phyloP scores from a whole-genome alignment of 2,113 vertebrate genomes.

The Thamnaconus septentrionalis region DNA sequence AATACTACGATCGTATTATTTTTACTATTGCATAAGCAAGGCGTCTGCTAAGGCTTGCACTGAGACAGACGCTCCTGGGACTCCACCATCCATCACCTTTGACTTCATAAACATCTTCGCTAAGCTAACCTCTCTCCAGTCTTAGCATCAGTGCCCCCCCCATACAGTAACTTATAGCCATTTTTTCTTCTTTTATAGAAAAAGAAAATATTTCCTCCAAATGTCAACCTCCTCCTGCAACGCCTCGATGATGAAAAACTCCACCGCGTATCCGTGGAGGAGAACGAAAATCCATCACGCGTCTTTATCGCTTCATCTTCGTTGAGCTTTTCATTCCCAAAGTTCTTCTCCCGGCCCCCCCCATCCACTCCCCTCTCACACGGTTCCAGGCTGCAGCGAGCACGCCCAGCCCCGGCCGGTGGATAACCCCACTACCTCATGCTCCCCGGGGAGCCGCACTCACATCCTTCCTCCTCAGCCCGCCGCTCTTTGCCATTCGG shows the following conservation, averaged over 20 bases:
- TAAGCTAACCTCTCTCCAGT: too few species aligned
- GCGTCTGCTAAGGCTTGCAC: too few species aligned
- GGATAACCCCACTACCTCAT: slow-evolving; percentile 65
- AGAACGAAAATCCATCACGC: background rate
- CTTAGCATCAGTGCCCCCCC: too few species aligned
- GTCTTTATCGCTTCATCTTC: slow-evolving; percentile 14
- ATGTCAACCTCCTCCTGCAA: background rate
- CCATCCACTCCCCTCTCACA: slow-evolving; percentile 35
- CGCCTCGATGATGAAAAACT: background rate
- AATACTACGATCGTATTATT: too few species aligned
- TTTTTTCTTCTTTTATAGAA: too few species aligned
- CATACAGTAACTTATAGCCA: too few species aligned
- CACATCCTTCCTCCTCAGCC: slow-evolving; percentile 66
- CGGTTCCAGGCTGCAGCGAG: slow-evolving; percentile 34
- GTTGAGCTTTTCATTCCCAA: slow-evolving; percentile 18
- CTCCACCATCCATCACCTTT: too few species aligned
- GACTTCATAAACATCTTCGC: too few species aligned
- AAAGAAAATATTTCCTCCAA: background rate
- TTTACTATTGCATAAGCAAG: too few species aligned
- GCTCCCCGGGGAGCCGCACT: slow-evolving; percentile 45
- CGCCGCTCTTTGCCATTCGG: slow-evolving; percentile 51
- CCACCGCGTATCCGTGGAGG: background rate
- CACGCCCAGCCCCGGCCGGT: slow-evolving; percentile 48
- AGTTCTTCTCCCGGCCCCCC: slow-evolving; percentile 26
- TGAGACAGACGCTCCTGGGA: too few species aligned